Evolutionary conservation across 2,888 invertebrate genomes (phyloP), one percentile per base, ranked within the genome.

Genomic region (Euphydryas editha): DNA sequence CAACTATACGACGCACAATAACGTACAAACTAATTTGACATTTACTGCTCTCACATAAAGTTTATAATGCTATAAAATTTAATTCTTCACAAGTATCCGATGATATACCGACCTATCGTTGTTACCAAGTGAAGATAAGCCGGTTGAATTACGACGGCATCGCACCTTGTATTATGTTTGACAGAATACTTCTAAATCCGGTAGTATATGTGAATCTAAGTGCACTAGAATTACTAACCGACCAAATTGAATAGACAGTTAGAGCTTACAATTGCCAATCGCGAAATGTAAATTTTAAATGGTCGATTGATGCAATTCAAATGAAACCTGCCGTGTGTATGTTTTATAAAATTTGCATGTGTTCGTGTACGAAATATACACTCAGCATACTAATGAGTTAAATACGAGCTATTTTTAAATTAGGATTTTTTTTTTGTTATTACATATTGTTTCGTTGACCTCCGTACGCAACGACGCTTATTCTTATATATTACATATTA

Each of bases 311-410:
- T 78, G 76, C 75, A 70, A 71, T 76, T 74, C 72, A 75, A 71
- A 77, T 77, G 75, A 73, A 73, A 69, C 66, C 58, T 30, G 30
- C 30, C 30, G 30, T n/a, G 70, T 78, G 76, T 76, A 75, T 69
- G 74, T 75, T 79, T 79, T 79, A 78, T 82, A 80, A 76, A 78
- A 81, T 82, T 84, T 83, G 82, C 82, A 82, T 82, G 78, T 76
- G 76, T 72, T 82, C 82, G 81, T 82, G 78, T 76, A 76, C 72
- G 73, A 58, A 67, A 72, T 76, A 76, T 79, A 80, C 79, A 77
- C 79, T 80, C 78, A 74, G 84, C 82, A 85, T 86, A 84, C 81
- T 80, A 85, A 87, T 77, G 77, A 77, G 73, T 76, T 24, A 51
- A 51, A 51, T 51, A 15, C 15, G 21, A 7, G 69, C 78, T 81